A percentile compares a stretch with the other conserved stretches of the same genome.
These are phyloP conservation scores for Amitus sp. DNA, from an alignment of 2,888 invertebrate species.

Conservation along the genomic window DNA sequence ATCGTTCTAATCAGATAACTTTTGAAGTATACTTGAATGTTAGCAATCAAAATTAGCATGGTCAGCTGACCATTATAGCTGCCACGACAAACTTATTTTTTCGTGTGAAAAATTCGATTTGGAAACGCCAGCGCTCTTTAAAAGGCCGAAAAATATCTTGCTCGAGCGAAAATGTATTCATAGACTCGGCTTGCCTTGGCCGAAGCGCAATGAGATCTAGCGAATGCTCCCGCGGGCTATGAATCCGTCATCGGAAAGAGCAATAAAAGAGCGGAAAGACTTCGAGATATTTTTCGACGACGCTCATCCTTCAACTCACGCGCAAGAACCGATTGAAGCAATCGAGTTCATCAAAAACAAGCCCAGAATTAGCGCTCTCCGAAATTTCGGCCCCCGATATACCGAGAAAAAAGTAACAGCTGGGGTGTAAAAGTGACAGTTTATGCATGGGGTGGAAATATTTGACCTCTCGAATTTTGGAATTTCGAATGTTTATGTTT, in stretches of 20 bases:
- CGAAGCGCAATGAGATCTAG: conserved; percentile 34
- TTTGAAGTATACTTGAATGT: too few species aligned
- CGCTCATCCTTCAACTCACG: conserved; percentile 7
- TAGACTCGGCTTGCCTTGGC: conserved; percentile 3
- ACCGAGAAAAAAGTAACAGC: too few species aligned
- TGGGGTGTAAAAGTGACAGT: too few species aligned
- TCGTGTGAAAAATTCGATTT: too few species aligned
- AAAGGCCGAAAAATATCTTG: conserved; percentile 60
- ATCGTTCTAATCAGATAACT: too few species aligned
- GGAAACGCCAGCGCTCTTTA: conserved; percentile 47
- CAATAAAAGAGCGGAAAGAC: conserved; percentile 39
- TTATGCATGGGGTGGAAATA: too few species aligned
- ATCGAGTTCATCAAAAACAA: conserved; percentile 1
- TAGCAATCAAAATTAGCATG: too few species aligned
- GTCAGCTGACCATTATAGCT: too few species aligned
- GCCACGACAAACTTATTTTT: too few species aligned
- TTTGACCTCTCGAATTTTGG: too few species aligned
- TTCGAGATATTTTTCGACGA: conserved; percentile 47
- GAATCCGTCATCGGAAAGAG: conserved; percentile 60
- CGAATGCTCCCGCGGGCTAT: conserved; percentile 52
- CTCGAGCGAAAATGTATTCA: conserved; percentile 40
- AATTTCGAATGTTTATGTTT: too few species aligned
- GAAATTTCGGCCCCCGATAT: too few species aligned
- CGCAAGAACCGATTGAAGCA: not conserved
- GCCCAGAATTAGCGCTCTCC: not conserved